These are phyloP conservation scores for Onychomys arenicola DNA, from an alignment of 2,797 vertebrate species.

Conservation along the genomic window DNA sequence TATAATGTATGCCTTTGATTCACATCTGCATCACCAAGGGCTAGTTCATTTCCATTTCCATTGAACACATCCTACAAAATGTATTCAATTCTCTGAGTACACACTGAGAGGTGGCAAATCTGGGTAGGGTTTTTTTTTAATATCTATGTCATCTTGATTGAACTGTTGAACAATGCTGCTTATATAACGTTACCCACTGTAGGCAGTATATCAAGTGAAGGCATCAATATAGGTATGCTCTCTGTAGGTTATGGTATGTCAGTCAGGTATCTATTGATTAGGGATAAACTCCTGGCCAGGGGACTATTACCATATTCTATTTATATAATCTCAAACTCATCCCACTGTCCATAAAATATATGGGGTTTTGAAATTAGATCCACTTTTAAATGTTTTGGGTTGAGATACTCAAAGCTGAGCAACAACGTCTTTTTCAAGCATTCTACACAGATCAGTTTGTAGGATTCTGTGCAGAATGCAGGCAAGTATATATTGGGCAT, in stretches of 20 bases:
- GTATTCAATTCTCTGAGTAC: not conserved
- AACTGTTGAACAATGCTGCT: not conserved
- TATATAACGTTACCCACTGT: not conserved
- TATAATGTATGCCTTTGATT: conserved; percentile 40
- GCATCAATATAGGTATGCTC: too few relatives aligned
- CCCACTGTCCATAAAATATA: not conserved
- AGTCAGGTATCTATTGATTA: not conserved
- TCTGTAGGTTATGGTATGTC: not conserved
- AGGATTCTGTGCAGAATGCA: not conserved
- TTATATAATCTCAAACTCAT: not conserved
- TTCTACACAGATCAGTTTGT: not conserved
- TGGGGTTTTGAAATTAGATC: not conserved
- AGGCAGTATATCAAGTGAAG: not conserved
- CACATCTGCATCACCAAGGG: conserved; percentile 3
- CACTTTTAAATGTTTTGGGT: too few relatives aligned
- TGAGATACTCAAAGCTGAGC: not conserved
- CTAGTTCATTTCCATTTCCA: conserved; percentile 3
- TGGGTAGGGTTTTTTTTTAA: not conserved
- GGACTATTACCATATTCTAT: not conserved
- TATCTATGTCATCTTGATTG: conserved; percentile 28
- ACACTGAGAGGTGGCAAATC: not conserved
- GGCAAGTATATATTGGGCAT: not conserved
- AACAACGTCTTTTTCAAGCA: not conserved
- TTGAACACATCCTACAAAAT: not conserved
- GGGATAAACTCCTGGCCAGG: not conserved